These are phyloP conservation scores for Pseudachorutes palmiensis DNA, from an alignment of 1,140 invertebrate genomes.

Conservation along the genomic window DNA sequence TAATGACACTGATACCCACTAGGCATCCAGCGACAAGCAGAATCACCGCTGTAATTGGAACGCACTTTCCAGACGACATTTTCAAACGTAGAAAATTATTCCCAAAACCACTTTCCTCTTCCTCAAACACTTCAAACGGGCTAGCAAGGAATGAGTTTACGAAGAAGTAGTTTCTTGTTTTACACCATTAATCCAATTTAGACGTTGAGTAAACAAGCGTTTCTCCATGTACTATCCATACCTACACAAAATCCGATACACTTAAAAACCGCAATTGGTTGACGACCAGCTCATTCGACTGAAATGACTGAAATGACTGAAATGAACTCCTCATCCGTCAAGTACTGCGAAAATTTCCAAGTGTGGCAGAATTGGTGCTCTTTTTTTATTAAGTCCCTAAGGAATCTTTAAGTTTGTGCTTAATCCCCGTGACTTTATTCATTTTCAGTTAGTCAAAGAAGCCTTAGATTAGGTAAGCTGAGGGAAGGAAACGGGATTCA, in stretches of 20 bases:
- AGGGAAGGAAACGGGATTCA: constrained; percentile 17
- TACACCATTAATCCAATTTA: neutral
- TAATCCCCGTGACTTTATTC: neutral
- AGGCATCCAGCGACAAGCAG: constrained; percentile 27
- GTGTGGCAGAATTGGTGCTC: no score
- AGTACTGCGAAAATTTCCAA: no score
- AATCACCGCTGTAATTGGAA: constrained; percentile 19
- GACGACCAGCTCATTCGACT: no score
- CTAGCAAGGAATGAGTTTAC: neutral
- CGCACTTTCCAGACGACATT: constrained; percentile 9
- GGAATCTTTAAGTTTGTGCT: no score
- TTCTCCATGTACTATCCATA: no score
- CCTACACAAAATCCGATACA: no score
- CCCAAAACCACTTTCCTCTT: no score
- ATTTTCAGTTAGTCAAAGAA: neutral
- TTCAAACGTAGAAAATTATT: neutral
- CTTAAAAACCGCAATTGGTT: no score
- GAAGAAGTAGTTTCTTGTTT: neutral
- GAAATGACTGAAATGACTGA: no score
- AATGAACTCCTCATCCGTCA: no score
- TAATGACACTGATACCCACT: constrained; percentile 26
- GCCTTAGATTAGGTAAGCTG: neutral
- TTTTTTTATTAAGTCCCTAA: no score
- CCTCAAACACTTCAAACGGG: neutral
- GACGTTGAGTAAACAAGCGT: neutral